Evolutionary conservation across 2,888 invertebrate species (phyloP).

Genomic region (Nemapogon koenigi): DNA sequence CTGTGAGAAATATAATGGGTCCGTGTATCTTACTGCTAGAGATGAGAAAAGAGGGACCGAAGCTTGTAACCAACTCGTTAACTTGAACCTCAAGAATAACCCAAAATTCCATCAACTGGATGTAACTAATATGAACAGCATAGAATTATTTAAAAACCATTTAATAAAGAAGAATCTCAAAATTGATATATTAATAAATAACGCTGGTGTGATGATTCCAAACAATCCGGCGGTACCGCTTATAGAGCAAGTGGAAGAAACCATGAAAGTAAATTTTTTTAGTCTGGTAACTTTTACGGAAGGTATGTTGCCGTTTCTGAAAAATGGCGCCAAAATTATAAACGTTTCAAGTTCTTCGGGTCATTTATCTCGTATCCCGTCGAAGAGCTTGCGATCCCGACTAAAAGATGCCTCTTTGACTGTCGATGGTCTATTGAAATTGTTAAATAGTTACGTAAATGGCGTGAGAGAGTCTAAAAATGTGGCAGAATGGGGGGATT

Average conservation of each 20-base stretch:
- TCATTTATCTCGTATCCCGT: constrained; percentile 67
- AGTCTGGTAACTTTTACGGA: constrained; percentile 54
- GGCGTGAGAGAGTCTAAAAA: constrained; percentile 41
- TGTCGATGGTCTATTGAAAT: constrained; percentile 53
- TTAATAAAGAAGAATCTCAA: constrained; percentile 64
- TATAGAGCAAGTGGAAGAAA: constrained; percentile 34
- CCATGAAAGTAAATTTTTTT: constrained; percentile 39
- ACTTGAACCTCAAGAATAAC: constrained; percentile 44
- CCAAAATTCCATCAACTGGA: constrained; percentile 74
- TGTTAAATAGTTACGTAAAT: constrained; percentile 70
- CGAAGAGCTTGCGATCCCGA: constrained; percentile 47
- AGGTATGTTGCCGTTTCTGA: constrained; percentile 70
- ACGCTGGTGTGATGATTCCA: constrained; percentile 66
- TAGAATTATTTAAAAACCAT: constrained; percentile 57
- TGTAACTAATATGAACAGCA: constrained; percentile 64
- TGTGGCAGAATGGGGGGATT: constrained; percentile 59
- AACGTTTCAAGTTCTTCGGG: constrained; percentile 78
- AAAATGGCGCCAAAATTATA: constrained; percentile 71
- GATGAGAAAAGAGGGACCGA: constrained; percentile 59
- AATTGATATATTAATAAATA: constrained; percentile 76
- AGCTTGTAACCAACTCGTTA: constrained; percentile 63
- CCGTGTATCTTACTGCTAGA: constrained; percentile 74
- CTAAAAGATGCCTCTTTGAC: constrained; percentile 58
- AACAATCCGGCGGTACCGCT: constrained; percentile 40
- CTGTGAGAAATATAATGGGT: constrained; percentile 69